These are phyloP conservation scores for Drosophila emarginata DNA, from an alignment of 2,888 invertebrate species.

Conservation along the genomic window DNA sequence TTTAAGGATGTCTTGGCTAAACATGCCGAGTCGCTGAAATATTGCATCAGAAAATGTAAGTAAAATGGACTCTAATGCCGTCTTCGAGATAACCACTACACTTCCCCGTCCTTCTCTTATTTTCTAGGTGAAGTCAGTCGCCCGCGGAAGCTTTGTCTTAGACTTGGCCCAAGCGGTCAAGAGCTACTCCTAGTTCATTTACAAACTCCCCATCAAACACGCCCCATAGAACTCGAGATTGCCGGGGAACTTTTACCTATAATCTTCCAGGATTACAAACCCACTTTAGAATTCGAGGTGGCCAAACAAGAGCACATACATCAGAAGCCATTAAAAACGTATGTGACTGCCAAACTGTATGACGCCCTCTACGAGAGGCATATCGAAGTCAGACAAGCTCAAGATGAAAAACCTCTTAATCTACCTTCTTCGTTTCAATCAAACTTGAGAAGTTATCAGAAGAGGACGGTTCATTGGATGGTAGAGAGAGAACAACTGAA, in stretches of 20 bases:
- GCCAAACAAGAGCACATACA: constrained; percentile 38
- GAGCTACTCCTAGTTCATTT: not conserved
- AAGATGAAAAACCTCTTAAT: not conserved
- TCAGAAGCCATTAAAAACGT: constrained; percentile 64
- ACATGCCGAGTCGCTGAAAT: constrained; percentile 6
- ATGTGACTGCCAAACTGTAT: constrained; percentile 74
- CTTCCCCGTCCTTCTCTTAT: not conserved
- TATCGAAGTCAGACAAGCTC: not conserved
- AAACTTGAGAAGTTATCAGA: constrained; percentile 86
- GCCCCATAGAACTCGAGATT: constrained; percentile 32
- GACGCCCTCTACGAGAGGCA: constrained; percentile 67
- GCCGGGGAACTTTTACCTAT: constrained; percentile 49
- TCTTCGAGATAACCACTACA: not conserved
- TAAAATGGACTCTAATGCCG: not conserved
- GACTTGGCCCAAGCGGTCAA: constrained; percentile 1
- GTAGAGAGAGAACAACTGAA: constrained; percentile 83
- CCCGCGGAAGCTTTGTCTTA: constrained; percentile 44
- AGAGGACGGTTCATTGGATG: constrained; percentile 88
- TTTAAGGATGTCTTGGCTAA: constrained; percentile 21
- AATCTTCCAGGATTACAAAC: constrained; percentile 52
- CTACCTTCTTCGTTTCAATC: constrained; percentile 83
- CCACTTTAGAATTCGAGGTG: constrained; percentile 50
- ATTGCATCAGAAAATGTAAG: constrained; percentile 24
- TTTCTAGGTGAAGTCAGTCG: constrained; percentile 38
- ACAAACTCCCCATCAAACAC: constrained; percentile 8